phyloP scores from a whole-genome alignment of 2,888 invertebrate species.

The Amphipyra tragopoginis region DNA sequence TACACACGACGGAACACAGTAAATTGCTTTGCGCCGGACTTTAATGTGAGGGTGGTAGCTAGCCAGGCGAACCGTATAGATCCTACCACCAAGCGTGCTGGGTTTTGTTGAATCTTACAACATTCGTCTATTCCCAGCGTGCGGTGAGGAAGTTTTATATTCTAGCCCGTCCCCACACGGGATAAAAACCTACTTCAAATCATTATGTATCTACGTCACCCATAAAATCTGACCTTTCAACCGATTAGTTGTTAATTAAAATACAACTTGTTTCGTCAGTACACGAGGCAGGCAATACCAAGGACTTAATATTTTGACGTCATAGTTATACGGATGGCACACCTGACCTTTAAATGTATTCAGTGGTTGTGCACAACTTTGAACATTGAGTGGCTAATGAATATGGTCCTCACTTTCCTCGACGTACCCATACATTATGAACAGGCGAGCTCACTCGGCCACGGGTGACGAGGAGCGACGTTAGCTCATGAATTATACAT shows the following conservation, averaged over 20 bases:
- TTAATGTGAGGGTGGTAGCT: too few species aligned
- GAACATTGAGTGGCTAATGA: constrained; percentile 30
- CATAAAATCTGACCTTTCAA: constrained; percentile 14
- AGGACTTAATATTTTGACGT: constrained; percentile 1
- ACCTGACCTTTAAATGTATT: constrained; percentile 24
- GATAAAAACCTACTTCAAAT: neutral
- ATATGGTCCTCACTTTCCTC: constrained; percentile 29
- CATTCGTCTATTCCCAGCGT: too few species aligned
- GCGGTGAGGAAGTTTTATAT: too few species aligned
- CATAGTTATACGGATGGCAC: neutral
- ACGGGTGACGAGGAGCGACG: constrained; percentile 13
- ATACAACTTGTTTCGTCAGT: neutral
- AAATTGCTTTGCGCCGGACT: too few species aligned
- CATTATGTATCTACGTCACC: too few species aligned
- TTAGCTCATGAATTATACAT: constrained; percentile 29
- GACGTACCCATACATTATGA: constrained; percentile 34
- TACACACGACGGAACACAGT: too few species aligned
- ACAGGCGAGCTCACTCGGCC: constrained; percentile 14
- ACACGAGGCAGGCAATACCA: neutral
- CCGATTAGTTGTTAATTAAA: neutral
- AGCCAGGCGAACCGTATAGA: too few species aligned
- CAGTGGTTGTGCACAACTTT: constrained; percentile 22
- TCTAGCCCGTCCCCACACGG: too few species aligned
- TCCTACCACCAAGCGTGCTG: too few species aligned
- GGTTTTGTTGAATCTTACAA: too few species aligned